These are phyloP conservation scores for Ursus arctos DNA, from an alignment of 2,113 vertebrate species.

Conservation along the genomic window DNA sequence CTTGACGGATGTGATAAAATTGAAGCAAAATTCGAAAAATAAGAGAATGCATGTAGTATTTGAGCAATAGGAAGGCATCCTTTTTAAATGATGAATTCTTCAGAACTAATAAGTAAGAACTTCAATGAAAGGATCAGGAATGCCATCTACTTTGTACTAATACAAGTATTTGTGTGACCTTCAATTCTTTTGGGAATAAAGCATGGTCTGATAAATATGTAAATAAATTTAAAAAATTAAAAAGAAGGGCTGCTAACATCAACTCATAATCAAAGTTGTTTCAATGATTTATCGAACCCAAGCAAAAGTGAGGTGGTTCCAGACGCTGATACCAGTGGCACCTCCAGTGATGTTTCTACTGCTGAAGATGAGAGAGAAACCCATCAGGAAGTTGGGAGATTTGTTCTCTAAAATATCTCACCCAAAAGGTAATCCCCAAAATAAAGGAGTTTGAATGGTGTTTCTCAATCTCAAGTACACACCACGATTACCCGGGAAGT, in stretches of 20 bases:
- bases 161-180: background rate
- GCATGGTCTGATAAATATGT: background rate
- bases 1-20: background rate
- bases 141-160: background rate
- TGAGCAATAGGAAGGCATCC: background rate
- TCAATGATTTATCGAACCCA: background rate
- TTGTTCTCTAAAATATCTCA: background rate
- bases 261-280: background rate
- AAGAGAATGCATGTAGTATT: background rate
- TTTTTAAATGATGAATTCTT: background rate
- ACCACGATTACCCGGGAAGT: background rate
- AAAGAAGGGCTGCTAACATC: background rate
- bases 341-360: background rate
- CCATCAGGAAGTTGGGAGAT: background rate
- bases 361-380: background rate
- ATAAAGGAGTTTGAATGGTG: background rate
- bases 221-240: background rate
- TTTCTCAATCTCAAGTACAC: background rate
- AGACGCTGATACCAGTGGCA: background rate
- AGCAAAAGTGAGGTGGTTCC: background rate
- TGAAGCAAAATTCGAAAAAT: background rate
- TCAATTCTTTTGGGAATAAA: background rate
- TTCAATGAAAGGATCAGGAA: background rate
- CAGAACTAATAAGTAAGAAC: background rate
- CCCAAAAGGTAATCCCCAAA: background rate